phyloP scores from a whole-genome alignment of 1,140 invertebrate genomes.

The Drosophila bocqueti region DNA sequence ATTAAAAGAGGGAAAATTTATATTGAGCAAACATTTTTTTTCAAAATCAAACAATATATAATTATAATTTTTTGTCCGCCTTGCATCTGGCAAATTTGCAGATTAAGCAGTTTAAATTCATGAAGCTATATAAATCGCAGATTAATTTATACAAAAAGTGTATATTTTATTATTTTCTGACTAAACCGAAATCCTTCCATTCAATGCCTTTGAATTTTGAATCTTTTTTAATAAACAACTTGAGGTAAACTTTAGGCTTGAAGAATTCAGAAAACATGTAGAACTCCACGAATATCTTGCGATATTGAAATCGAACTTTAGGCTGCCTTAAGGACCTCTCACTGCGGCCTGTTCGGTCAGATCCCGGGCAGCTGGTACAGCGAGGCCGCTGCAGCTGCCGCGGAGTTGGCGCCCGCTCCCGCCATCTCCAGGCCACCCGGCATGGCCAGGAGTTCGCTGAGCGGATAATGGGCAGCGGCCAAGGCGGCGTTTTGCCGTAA shows the following conservation, averaged over 20 bases:
- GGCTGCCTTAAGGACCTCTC: constrained; percentile 13
- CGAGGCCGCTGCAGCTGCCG: constrained; percentile 83
- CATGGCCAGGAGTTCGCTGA: constrained; percentile 89
- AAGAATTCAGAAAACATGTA: neutral
- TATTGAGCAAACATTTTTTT: constrained; percentile 5
- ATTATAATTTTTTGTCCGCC: neutral
- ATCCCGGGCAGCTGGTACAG: constrained; percentile 88
- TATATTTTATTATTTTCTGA: neutral
- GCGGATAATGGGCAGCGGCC: constrained; percentile 86
- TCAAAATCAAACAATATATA: constrained; percentile 10
- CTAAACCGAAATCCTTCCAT: neutral
- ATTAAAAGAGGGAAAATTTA: neutral
- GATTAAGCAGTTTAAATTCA: constrained; percentile 3
- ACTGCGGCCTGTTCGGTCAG: constrained; percentile 89
- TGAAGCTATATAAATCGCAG: neutral
- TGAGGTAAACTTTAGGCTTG: too few species aligned
- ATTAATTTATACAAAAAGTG: neutral
- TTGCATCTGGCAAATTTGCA: neutral
- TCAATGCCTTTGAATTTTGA: neutral
- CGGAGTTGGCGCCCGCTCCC: constrained; percentile 49
- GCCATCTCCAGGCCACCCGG: constrained; percentile 88
- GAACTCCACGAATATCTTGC: neutral
- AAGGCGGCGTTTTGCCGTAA: constrained; percentile 85
- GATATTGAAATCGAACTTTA: neutral
- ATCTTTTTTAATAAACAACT: neutral